phyloP scores from a whole-genome alignment of 2,113 vertebrate genomes.

The Aptenodytes patagonicus region DNA sequence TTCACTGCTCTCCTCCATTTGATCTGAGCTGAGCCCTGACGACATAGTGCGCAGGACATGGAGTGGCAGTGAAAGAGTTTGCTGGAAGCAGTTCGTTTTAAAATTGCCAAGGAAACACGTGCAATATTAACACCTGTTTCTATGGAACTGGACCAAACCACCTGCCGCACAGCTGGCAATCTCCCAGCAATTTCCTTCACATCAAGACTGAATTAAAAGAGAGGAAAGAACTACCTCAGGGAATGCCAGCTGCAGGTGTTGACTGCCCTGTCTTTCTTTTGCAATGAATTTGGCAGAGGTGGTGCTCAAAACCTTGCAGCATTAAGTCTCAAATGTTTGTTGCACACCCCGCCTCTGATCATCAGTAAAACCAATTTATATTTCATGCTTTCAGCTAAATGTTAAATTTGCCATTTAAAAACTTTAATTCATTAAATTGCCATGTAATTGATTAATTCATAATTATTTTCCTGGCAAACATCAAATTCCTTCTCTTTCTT shows the following conservation, averaged over 20 bases:
- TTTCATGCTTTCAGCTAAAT: neutral
- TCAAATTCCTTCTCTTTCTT: neutral
- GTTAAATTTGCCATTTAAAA: neutral
- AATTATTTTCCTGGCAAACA: neutral
- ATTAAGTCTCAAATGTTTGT: neutral
- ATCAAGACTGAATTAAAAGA: neutral
- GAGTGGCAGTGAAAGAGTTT: neutral
- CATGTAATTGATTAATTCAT: neutral
- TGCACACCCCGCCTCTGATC: neutral
- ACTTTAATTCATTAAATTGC: neutral
- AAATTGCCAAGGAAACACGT: neutral
- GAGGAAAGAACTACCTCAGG: neutral
- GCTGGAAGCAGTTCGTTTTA: neutral
- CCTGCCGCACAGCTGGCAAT: neutral
- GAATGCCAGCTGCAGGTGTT: neutral
- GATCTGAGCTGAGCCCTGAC: neutral
- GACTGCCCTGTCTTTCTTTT: neutral
- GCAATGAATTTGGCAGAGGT: neutral
- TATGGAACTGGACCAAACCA: neutral
- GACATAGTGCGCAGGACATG: neutral
- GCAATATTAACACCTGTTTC: neutral
- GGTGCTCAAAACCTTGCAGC: neutral
- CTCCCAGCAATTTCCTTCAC: neutral
- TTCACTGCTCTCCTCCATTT: neutral
- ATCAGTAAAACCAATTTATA: neutral